Conservation (phyloP, 1,140 invertebrate species). For the Drosophila rufa region DNA sequence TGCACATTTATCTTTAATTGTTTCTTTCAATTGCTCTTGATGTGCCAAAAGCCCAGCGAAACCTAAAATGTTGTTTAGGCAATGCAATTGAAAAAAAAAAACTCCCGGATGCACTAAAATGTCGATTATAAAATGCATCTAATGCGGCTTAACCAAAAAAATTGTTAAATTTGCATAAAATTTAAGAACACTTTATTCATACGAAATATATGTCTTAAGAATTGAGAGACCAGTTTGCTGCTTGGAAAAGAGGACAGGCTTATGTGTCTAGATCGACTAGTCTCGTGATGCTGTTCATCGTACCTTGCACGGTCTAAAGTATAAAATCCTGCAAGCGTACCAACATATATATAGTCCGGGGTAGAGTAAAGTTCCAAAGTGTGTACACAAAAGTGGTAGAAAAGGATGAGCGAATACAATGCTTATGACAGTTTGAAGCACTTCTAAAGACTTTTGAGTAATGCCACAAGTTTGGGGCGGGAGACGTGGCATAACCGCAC, state of each 20-base stretch:
- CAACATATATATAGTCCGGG: neutral
- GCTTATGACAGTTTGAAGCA: conserved; percentile 78
- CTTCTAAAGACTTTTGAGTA: conserved; percentile 69
- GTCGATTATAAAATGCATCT: neutral
- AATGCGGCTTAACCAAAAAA: neutral
- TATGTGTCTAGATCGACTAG: neutral
- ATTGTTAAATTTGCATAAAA: no score
- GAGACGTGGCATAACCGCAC: conserved; percentile 40
- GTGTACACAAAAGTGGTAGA: conserved; percentile 30
- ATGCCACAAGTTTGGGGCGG: conserved; percentile 44
- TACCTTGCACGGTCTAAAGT: neutral
- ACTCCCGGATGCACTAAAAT: conserved; percentile 23
- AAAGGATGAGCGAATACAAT: conserved; percentile 30
- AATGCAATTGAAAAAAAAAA: conserved; percentile 1
- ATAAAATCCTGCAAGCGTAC: neutral
- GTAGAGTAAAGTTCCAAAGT: conserved; percentile 60
- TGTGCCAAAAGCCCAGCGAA: conserved; percentile 32
- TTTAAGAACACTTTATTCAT: neutral
- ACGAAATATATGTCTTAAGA: neutral
- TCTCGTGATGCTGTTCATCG: neutral
- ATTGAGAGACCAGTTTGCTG: no score
- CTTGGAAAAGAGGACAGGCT: neutral
- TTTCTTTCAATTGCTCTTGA: conserved; percentile 27
- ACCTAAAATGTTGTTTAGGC: conserved; percentile 58
- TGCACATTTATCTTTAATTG: conserved; percentile 38